phyloP scores from a whole-genome alignment of 2,888 invertebrate genomes.

The Synergus umbraculus region DNA sequence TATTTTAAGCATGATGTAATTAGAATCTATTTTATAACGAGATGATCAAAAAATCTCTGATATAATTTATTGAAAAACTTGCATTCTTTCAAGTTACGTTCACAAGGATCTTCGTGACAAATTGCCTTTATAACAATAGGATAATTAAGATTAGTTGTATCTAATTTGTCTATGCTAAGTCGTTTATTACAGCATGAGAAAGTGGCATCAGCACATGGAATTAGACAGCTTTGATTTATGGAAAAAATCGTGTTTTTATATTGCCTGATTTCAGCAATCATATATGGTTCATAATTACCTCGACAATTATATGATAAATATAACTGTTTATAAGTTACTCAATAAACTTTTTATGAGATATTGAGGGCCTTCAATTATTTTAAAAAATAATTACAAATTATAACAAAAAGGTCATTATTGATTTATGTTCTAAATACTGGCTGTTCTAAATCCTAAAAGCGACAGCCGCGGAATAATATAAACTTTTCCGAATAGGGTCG shows the following conservation, averaged over 20 bases:
- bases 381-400: too few relatives aligned
- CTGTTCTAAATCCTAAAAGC: conserved; percentile 50
- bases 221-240: conserved; percentile 7
- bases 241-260: background rate
- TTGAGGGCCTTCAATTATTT: too few relatives aligned
- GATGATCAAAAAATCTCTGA: background rate
- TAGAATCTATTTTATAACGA: background rate
- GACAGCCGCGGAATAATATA: conserved; percentile 23
- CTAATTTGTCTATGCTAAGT: background rate
- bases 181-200: background rate
- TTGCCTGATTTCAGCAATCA: background rate
- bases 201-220: background rate
- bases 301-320: background rate
- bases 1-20: background rate
- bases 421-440: background rate
- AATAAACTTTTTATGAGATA: too few relatives aligned
- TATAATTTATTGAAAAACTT: background rate
- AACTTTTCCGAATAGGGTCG: conserved; percentile 23
- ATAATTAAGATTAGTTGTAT: background rate
- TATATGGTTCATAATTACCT: background rate
- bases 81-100: background rate
- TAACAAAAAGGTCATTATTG: too few relatives aligned
- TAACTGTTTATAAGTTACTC: background rate
- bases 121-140: background rate
- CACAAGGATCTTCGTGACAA: background rate